Conservation (phyloP, 1,140 invertebrate genomes). For the Laupala kohalensis region DNA sequence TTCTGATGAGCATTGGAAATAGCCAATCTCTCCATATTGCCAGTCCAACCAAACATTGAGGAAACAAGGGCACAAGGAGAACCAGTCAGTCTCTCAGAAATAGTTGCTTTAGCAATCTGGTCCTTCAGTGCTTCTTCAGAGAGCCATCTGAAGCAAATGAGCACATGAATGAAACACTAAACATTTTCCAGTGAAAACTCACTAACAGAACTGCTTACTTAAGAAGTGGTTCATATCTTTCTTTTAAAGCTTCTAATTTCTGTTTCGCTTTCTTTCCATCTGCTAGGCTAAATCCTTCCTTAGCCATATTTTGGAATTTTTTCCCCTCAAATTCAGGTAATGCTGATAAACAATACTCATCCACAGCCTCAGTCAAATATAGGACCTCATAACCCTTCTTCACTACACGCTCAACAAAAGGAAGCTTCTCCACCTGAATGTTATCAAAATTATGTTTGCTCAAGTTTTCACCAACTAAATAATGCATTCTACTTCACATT, state of each 20-base stretch:
- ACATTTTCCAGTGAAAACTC: too few relatives aligned
- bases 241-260: conserved; percentile 64
- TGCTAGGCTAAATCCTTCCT: conserved; percentile 87
- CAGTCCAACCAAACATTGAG: conserved; percentile 93
- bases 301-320: conserved; percentile 99
- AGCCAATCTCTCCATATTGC: conserved; percentile 96
- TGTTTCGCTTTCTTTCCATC: conserved; percentile 70
- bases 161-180: too few relatives aligned
- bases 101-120: conserved; percentile 61
- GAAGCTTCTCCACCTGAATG: conserved; percentile 61
- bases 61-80: conserved; percentile 97
- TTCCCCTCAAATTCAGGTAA: conserved; percentile 98
- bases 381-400: conserved; percentile 94
- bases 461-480: too few relatives aligned
- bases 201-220: conserved; percentile 27
- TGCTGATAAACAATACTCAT: conserved; percentile 94
- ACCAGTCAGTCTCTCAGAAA: conserved; percentile 81
- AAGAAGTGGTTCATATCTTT: conserved; percentile 76
- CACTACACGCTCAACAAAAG: conserved; percentile 88
- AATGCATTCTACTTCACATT: neutral
- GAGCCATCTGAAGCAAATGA: conserved; percentile 59
- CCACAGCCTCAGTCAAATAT: conserved; percentile 91
- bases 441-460: too few relatives aligned
- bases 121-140: conserved; percentile 75
- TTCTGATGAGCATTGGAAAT: conserved; percentile 96